Conservation (phyloP, 2,113 vertebrate species). For the Misgurnus mizolepis region DNA sequence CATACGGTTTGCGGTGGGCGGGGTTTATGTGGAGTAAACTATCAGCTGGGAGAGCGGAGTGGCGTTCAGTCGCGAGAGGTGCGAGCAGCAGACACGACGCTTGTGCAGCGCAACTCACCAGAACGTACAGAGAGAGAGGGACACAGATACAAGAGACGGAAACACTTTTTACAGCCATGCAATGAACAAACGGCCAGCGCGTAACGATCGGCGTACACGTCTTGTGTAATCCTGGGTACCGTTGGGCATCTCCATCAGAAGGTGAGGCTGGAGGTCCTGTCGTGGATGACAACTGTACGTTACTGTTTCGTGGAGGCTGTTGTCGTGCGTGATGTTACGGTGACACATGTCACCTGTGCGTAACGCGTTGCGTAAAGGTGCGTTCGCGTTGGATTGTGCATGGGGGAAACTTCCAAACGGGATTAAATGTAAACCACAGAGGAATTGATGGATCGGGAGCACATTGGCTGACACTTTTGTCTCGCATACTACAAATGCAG, state of each 20-base stretch:
- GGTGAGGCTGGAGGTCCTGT: constrained; percentile 65
- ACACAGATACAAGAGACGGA: constrained; percentile 28
- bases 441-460: not conserved
- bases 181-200: constrained; percentile 65
- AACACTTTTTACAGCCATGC: constrained; percentile 51
- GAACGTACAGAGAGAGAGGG: constrained; percentile 37
- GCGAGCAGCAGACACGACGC: constrained; percentile 31
- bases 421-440: constrained; percentile 27
- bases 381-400: constrained; percentile 42
- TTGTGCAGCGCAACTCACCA: constrained; percentile 44
- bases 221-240: constrained; percentile 63
- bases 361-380: constrained; percentile 19
- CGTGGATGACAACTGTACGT: not conserved
- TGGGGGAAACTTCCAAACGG: constrained; percentile 61
- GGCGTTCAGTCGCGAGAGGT: constrained; percentile 62
- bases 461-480: not conserved
- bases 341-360: not conserved
- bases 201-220: constrained; percentile 63
- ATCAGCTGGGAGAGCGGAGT: constrained; percentile 70
- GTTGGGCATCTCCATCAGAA: constrained; percentile 63
- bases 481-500: not conserved
- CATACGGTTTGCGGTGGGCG: not conserved
- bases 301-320: constrained; percentile 1
- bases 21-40: constrained; percentile 65
- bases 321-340: constrained; percentile 15